A percentile compares a stretch with the other conserved stretches of the same genome.
Evolutionary conservation across 2,888 invertebrate genomes (phyloP).

Genomic region (Chirona hameri): DNA sequence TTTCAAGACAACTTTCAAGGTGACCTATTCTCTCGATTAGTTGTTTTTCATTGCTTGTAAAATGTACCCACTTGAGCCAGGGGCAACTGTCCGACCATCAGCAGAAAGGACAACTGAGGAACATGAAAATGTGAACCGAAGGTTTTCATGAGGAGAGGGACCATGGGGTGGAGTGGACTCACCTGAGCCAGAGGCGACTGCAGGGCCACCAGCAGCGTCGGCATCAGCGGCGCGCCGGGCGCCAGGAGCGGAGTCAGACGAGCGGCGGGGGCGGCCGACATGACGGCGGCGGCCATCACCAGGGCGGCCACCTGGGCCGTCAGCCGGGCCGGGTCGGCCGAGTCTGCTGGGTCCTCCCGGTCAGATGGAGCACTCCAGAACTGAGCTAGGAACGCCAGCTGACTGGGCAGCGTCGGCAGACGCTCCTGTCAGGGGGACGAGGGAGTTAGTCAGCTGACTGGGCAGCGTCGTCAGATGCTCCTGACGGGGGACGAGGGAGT

Average conservation of each 20-base stretch:
- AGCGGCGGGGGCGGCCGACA: background rate
- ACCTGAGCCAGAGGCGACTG: conserved; percentile 1
- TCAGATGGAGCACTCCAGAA: background rate
- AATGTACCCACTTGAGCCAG: too few species aligned
- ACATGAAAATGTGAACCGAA: too few species aligned
- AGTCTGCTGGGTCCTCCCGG: background rate
- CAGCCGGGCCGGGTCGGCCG: background rate
- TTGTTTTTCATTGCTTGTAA: too few species aligned
- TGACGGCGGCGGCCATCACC: background rate
- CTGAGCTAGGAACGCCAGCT: conserved; percentile 2
- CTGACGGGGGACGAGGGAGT: too few species aligned
- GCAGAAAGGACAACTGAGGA: too few species aligned
- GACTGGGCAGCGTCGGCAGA: background rate
- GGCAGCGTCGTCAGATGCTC: too few species aligned
- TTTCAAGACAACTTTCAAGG: too few species aligned
- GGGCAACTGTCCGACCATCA: too few species aligned
- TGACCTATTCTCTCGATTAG: too few species aligned
- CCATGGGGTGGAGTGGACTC: background rate
- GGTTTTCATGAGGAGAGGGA: too few species aligned
- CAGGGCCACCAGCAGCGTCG: background rate
- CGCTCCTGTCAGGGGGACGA: background rate
- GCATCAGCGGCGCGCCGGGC: background rate
- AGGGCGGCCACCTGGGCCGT: background rate
- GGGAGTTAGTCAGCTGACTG: too few species aligned
- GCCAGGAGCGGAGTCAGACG: background rate